Conservation (phyloP, 92 coral and sea anemone species). For the Phenganax stokvisi region DNA sequence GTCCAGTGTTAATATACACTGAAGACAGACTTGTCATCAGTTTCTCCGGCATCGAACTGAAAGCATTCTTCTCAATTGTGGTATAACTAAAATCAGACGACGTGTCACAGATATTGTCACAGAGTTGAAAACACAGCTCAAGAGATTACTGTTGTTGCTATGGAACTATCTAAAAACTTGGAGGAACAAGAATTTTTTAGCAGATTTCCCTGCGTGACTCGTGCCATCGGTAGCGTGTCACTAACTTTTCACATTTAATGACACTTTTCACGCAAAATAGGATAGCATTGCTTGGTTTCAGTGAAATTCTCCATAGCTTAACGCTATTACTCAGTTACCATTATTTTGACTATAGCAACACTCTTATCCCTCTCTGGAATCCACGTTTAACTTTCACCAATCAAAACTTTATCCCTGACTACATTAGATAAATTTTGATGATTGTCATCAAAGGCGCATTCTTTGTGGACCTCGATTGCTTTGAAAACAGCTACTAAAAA, state of each 20-base stretch:
- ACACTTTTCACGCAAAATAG: neutral
- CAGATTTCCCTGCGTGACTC: neutral
- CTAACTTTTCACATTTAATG: neutral
- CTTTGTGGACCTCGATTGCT: neutral
- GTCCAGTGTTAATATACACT: too few species aligned
- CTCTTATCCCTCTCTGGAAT: too few species aligned
- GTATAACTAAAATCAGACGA: neutral
- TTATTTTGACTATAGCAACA: too few species aligned
- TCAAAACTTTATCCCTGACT: too few species aligned
- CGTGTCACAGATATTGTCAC: neutral
- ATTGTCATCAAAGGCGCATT: too few species aligned
- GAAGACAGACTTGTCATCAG: too few species aligned
- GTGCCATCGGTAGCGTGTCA: neutral
- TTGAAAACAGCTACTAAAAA: neutral
- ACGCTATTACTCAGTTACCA: neutral
- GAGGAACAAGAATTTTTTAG: neutral
- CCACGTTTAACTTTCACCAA: too few species aligned
- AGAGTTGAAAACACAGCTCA: neutral
- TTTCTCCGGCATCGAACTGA: too few species aligned
- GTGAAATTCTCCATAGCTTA: neutral
- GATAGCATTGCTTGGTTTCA: neutral
- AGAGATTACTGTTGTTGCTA: constrained; percentile 12
- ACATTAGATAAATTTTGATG: too few species aligned
- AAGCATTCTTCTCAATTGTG: neutral
- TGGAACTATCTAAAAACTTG: neutral